A percentile compares a stretch with the other conserved stretches of the same genome.
Conservation (phyloP, 2,888 invertebrate species). For the Pammene aurita region DNA sequence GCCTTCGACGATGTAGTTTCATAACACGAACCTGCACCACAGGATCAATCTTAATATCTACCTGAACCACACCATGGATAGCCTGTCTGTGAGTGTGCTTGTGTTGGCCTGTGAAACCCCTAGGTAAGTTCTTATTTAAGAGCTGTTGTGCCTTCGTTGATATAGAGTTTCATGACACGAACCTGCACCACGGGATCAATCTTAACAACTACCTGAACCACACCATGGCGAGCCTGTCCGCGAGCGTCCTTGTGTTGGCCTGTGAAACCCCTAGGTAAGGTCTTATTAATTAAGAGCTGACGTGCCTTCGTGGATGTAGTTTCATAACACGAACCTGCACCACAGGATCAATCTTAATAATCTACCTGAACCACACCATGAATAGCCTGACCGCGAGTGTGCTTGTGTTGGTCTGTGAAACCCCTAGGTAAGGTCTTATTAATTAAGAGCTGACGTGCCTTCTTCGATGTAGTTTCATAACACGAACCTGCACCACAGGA, state of each 20-base stretch:
- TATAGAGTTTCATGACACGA: constrained; percentile 58
- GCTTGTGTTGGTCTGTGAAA: constrained; percentile 89
- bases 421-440: constrained; percentile 82
- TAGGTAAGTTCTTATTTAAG: constrained; percentile 76
- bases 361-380: constrained; percentile 92
- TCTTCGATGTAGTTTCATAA: constrained; percentile 99
- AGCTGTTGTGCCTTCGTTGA: too few relatives aligned
- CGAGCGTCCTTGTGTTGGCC: too few relatives aligned
- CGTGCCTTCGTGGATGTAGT: too few relatives aligned
- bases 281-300: too few relatives aligned
- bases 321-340: constrained; percentile 95
- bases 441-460: too few relatives aligned
- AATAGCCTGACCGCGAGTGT: constrained; percentile 93
- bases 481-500: constrained; percentile 92
- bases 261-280: too few relatives aligned
- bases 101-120: constrained; percentile 89
- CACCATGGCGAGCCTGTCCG: too few relatives aligned
- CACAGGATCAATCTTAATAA: constrained; percentile 95
- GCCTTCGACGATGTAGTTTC: constrained; percentile 91
- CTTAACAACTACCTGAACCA: too few relatives aligned
- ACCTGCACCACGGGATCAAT: too few relatives aligned
- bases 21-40: constrained; percentile 94
- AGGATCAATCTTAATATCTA: constrained; percentile 95
- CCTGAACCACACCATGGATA: constrained; percentile 93
- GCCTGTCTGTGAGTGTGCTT: constrained; percentile 90